Conservation (phyloP, 2,797 vertebrate species). For the Huso huso region DNA sequence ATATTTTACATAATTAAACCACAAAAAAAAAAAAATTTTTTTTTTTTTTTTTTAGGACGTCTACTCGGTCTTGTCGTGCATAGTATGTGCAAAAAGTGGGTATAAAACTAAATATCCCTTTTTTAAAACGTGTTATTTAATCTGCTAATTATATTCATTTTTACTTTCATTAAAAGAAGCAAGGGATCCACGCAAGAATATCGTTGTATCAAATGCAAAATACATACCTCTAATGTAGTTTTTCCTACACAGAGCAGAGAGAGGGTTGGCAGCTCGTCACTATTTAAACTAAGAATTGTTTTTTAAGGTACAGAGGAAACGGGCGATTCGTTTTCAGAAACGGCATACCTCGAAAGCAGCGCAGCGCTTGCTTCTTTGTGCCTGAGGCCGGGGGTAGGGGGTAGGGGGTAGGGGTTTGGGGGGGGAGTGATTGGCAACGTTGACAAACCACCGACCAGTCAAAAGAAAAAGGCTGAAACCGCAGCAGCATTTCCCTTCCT, state of each 20-base stretch:
- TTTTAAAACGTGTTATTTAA: no score
- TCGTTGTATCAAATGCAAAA: neutral
- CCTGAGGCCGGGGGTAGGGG: constrained; percentile 7
- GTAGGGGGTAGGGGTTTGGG: neutral
- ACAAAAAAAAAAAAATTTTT: no score
- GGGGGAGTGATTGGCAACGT: constrained; percentile 8
- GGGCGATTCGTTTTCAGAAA: neutral
- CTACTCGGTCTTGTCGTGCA: no score
- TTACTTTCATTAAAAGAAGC: no score
- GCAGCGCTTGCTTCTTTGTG: constrained; percentile 11
- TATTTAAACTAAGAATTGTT: neutral
- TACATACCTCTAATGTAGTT: constrained; percentile 12
- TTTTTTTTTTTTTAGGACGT: no score
- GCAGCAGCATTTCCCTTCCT: neutral
- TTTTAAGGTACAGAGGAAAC: neutral
- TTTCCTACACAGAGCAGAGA: neutral
- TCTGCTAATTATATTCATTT: no score
- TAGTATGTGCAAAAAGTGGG: no score
- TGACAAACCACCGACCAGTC: constrained; percentile 9
- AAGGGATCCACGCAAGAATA: no score
- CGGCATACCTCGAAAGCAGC: constrained; percentile 16
- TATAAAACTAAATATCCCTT: no score
- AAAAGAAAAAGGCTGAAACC: neutral
- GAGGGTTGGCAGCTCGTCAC: constrained; percentile 1
- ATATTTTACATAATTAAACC: no score